Evolutionary conservation across 2,888 invertebrate genomes (phyloP).

Genomic region (Augochlorella aurata): DNA sequence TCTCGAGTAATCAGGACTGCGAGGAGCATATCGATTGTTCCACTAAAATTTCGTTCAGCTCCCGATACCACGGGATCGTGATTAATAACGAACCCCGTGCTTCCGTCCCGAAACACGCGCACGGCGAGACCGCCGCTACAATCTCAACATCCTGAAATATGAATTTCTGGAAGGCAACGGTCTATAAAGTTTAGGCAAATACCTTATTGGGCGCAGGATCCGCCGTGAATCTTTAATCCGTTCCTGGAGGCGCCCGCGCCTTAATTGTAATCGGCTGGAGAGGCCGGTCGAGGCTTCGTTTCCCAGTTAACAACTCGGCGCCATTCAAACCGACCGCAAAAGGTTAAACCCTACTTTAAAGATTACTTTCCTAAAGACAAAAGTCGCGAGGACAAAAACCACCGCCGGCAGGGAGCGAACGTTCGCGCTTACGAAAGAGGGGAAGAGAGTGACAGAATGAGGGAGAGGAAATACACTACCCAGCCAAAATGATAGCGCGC

Average conservation of each 20-base stretch:
- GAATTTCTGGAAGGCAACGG: not conserved
- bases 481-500: not conserved
- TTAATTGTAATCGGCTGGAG: slow-evolving; percentile 22
- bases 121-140: not conserved
- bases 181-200: slow-evolving; percentile 6
- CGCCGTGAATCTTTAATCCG: slow-evolving; percentile 7
- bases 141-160: slow-evolving; percentile 8
- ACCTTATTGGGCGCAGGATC: not conserved
- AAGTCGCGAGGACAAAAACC: slow-evolving; percentile 30
- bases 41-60: not conserved
- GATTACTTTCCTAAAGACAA: slow-evolving; percentile 30
- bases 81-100: not conserved
- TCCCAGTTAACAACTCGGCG: slow-evolving; percentile 16
- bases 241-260: not conserved
- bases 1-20: not conserved
- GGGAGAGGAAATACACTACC: not conserved
- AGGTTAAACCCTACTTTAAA: slow-evolving; percentile 29
- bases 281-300: slow-evolving; percentile 9
- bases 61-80: not conserved
- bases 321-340: slow-evolving; percentile 21
- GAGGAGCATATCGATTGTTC: not conserved
- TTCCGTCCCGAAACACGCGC: not conserved
- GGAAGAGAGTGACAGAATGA: not conserved
- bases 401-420: not conserved
- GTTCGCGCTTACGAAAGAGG: not conserved